phyloP scores from a whole-genome alignment of 2,888 invertebrate genomes.

The Invenusta paracnida region DNA sequence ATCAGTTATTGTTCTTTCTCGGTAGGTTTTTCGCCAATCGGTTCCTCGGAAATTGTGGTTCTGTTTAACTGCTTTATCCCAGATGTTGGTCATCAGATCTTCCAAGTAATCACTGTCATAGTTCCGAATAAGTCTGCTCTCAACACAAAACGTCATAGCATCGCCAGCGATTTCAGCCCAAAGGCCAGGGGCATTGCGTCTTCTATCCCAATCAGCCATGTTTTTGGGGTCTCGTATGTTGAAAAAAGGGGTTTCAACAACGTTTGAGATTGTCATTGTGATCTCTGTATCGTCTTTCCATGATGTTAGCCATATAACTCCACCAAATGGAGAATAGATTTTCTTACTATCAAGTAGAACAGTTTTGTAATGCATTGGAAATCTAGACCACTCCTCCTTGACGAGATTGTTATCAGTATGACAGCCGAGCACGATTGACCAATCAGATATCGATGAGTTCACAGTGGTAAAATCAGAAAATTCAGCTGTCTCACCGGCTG shows the following conservation, averaged over 20 bases:
- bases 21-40: not conserved
- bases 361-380: not conserved
- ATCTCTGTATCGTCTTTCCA: not conserved
- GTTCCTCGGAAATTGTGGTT: not conserved
- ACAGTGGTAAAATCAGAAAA: not conserved
- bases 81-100: slow-evolving; percentile 31
- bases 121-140: slow-evolving; percentile 14
- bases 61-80: slow-evolving; percentile 36
- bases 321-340: slow-evolving; percentile 31
- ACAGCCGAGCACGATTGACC: slow-evolving; percentile 28
- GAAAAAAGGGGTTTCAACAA: slow-evolving; percentile 30
- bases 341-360: not conserved
- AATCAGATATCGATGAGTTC: not conserved
- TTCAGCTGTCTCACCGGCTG: not conserved
- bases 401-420: slow-evolving; percentile 12
- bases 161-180: slow-evolving; percentile 31
- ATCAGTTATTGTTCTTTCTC: slow-evolving; percentile 39
- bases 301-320: slow-evolving; percentile 2
- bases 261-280: slow-evolving; percentile 19
- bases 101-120: slow-evolving; percentile 31
- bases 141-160: not conserved
- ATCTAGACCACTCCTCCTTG: not conserved
- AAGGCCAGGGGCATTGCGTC: not conserved
- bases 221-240: not conserved
- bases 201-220: slow-evolving; percentile 1